phyloP scores from a whole-genome alignment of 2,113 vertebrate genomes.

The Meles meles region DNA sequence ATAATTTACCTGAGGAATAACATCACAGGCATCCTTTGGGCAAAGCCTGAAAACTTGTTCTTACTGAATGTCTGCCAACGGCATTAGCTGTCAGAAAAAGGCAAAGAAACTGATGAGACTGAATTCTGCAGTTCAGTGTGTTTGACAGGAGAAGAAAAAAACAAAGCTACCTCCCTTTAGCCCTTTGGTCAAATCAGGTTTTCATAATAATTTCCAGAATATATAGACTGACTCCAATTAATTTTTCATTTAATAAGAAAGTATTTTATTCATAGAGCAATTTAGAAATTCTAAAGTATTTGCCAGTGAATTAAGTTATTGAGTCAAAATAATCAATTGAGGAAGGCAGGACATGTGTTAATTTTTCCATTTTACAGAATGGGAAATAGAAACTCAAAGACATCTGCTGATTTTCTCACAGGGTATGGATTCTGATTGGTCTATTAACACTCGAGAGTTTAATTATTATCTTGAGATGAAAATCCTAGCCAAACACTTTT shows the following conservation, averaged over 20 bases:
- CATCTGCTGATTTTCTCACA: background rate
- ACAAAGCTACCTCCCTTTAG: background rate
- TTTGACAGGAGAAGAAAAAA: background rate
- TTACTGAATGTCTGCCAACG: background rate
- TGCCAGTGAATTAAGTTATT: background rate
- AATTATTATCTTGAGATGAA: background rate
- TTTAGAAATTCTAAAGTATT: background rate
- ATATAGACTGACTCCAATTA: background rate
- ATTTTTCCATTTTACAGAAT: background rate
- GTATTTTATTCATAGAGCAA: background rate
- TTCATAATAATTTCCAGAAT: background rate
- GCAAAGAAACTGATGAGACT: slow-evolving; percentile 24
- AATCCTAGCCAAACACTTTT: background rate
- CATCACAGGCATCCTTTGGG: slow-evolving; percentile 31
- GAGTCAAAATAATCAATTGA: background rate
- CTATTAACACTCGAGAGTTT: background rate
- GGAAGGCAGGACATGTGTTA: background rate
- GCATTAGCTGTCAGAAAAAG: slow-evolving; percentile 47
- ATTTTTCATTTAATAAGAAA: slow-evolving; percentile 15
- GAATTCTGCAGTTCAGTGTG: slow-evolving; percentile 12
- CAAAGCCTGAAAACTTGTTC: slow-evolving; percentile 30
- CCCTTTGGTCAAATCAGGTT: background rate
- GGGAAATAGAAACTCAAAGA: background rate
- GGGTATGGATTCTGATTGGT: background rate
- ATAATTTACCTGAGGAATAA: slow-evolving; percentile 43